Conservation (phyloP, 1,140 invertebrate species). For the Drosophila virilis region DNA sequence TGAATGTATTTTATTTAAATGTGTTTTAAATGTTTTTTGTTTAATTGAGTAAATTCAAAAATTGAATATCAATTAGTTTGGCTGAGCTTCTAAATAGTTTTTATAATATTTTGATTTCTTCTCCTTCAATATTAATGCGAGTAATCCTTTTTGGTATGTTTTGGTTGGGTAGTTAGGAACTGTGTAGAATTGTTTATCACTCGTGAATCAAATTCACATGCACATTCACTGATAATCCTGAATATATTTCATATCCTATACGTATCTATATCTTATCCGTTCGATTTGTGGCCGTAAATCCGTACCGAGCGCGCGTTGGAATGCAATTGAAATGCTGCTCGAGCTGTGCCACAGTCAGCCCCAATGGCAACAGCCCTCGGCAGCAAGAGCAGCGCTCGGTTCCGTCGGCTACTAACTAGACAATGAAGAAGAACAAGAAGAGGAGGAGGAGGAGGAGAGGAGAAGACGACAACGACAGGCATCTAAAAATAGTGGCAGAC, state of each 20-base stretch:
- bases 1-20: background rate
- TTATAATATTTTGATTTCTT: background rate
- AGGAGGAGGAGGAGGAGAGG: background rate
- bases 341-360: slow-evolving; percentile 49
- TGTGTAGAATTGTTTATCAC: slow-evolving; percentile 14
- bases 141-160: slow-evolving; percentile 20
- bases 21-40: background rate
- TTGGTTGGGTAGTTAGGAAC: slow-evolving; percentile 13
- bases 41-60: slow-evolving; percentile 1
- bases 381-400: slow-evolving; percentile 34
- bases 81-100: background rate
- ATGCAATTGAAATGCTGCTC: slow-evolving; percentile 71
- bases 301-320: slow-evolving; percentile 76
- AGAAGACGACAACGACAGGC: slow-evolving; percentile 55
- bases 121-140: slow-evolving; percentile 3
- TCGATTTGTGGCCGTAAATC: slow-evolving; percentile 38
- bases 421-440: background rate
- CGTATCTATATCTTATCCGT: slow-evolving; percentile 17
- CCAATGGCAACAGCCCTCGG: slow-evolving; percentile 54
- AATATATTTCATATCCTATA: slow-evolving; percentile 20
- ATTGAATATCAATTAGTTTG: background rate
- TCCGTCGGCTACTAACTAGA: slow-evolving; percentile 17
- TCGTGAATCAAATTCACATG: slow-evolving; percentile 12
- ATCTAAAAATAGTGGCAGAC: slow-evolving; percentile 61
- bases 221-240: slow-evolving; percentile 71